Base-by-base conservation (phyloP, 2,888 invertebrate genomes). In the Euplagia quadripunctaria region DNA sequence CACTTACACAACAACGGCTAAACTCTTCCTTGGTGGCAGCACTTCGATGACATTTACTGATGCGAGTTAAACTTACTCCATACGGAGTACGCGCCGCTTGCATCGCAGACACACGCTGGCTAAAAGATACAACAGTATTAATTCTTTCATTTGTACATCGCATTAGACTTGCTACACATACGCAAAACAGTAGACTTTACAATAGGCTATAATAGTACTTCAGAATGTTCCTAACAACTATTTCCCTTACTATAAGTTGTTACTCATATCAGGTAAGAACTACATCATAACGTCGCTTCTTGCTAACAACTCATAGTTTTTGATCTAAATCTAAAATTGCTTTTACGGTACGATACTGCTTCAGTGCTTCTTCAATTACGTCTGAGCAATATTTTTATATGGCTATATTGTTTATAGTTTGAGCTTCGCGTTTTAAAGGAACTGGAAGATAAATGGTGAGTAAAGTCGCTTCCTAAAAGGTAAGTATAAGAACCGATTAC, bases 311-410 rank as follows among this genome's bases (percentile, higher is more conserved):
- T 93, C 92, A 93, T 91, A 90, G 88, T 88, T 91, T 90, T 88
- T 84, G 91, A 92, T 92, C 89, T 85, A 85, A 92, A 94, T 94
- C 94, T 94, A 88, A 93, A 94, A 94, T 93, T 94, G 90, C 89
- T 90, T 93, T 90, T 86, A 87, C 87, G 82, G 81, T 80, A 81
- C 82, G 83, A 88, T 88, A 90, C 88, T 87, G 86, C 84, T 87
- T 84, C 83, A 89, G 88, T 87, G 86, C 84, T 87, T 85, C 83
- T 84, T 79, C 76, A 83, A 82, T 86, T 84, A 81, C 79, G 1
- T 63, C 61, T 79, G 76, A 68, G 83, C 79, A 80, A 79, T 78
- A 79, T 76, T 78, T 72, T 74, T 75, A 64, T 9, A 14, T 7
- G 11, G 1, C 6, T 31, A 41, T 52, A 31, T 70, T 51, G 51